These are phyloP conservation scores for Euborellia annulipes DNA, from an alignment of 1,140 invertebrate species.

Conservation along the genomic window DNA sequence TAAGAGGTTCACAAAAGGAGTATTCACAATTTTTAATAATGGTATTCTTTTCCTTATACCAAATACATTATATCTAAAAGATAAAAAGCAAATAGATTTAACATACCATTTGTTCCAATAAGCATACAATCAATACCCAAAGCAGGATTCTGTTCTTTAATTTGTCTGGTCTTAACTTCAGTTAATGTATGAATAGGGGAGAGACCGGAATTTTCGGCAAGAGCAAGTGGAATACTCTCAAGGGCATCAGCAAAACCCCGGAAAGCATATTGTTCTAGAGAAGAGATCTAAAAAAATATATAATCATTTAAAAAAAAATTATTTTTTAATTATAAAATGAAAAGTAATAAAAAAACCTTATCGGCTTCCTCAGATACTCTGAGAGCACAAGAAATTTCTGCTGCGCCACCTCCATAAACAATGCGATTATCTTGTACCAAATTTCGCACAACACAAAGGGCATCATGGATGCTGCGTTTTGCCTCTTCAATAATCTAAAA, in stretches of 20 bases:
- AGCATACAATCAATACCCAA: constrained; percentile 93
- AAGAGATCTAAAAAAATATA: constrained; percentile 46
- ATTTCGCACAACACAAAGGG: constrained; percentile 92
- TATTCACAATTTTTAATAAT: too few species aligned
- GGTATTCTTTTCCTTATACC: not conserved
- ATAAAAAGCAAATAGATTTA: constrained; percentile 6
- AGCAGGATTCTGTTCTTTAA: constrained; percentile 66
- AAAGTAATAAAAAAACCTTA: constrained; percentile 34
- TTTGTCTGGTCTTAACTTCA: constrained; percentile 80
- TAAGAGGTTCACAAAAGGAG: not conserved
- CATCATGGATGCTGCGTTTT: constrained; percentile 94
- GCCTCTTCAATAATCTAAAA: constrained; percentile 85
- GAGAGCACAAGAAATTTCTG: constrained; percentile 89
- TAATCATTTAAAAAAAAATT: constrained; percentile 1
- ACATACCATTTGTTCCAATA: constrained; percentile 55
- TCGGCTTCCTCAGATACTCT: constrained; percentile 80
- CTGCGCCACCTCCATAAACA: constrained; percentile 93
- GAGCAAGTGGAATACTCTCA: constrained; percentile 84
- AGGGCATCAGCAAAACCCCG: constrained; percentile 89
- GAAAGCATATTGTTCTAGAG: constrained; percentile 95
- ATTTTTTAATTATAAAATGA: not conserved
- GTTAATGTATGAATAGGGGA: constrained; percentile 84
- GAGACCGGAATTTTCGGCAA: constrained; percentile 94
- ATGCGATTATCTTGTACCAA: constrained; percentile 83
- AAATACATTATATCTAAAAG: constrained; percentile 1